Evolutionary conservation across 1,140 invertebrate species (phyloP), one percentile per base, ranked within the genome.

Genomic region (Pseudobourletiella spinata): DNA sequence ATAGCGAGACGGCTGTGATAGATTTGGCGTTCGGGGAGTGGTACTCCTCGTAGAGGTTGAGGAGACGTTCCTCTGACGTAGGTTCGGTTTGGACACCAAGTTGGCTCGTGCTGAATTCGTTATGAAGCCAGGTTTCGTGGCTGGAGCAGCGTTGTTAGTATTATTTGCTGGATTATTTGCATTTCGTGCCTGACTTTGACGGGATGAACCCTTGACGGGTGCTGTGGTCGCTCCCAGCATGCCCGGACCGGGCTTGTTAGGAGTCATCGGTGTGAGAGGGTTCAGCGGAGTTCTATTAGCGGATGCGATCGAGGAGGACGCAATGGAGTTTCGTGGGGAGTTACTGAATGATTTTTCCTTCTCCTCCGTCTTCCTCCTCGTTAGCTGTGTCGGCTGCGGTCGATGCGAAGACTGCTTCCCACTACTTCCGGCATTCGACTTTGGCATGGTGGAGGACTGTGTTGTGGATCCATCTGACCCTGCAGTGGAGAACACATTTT

Each of bases 31-130:
- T 26, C 63, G 20, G 16, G 63, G 63, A 20, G 51, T 44, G 30
- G 30, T 52, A n/a, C 39, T 22, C 18, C 51, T 22, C 30, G 29
- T 48, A 0, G 48, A 60, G 8, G 50, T 39, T 18, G 44, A 20
- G 6, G 18, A 1, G 32, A 42, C 22, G n/a, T 24, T 61, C 24
- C 18, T 55, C 42, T n/a, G 57, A 25, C 51, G 55, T 16, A 68
- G 48, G 22, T 43, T 62, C 25, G 67, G 67, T 30, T 66, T 69
- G 3, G 67, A 69, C 2, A 69, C 67, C 22, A 62, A 57, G 18
- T 57, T 58, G n/a, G 67, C 67, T 26, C 68, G 59, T 3, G 48
- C 67, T 18, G 64, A 66, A 60, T 69, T 69, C 18, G 64, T 69
- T 52, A 66, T 22, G 29, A 64, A 69, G 2, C 48, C 26, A 20